phyloP scores from a whole-genome alignment of 2,797 vertebrate species.

The Lutjanus argentimaculatus region DNA sequence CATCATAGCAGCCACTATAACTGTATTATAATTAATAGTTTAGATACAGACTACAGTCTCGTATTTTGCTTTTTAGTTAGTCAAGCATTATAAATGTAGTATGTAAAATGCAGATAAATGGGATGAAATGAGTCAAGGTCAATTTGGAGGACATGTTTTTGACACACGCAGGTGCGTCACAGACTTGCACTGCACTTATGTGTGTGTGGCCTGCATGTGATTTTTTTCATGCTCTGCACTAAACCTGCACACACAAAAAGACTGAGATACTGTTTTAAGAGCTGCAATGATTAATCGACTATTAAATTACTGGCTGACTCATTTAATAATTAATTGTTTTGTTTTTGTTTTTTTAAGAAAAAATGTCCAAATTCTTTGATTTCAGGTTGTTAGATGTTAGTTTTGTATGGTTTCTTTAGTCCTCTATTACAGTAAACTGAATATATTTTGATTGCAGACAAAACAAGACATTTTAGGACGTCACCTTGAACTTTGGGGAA shows the following conservation, averaged over 20 bases:
- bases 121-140: neutral
- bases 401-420: no score
- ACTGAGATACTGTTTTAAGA: neutral
- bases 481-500: no score
- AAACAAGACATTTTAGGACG: no score
- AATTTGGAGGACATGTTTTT: constrained; percentile 1
- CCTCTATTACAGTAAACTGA: no score
- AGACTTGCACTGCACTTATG: neutral
- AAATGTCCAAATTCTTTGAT: no score
- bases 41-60: neutral
- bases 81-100: neutral
- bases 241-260: neutral
- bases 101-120: neutral
- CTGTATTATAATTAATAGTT: neutral
- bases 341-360: no score
- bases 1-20: neutral
- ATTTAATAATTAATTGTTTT: no score
- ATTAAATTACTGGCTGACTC: no score
- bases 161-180: constrained; percentile 1
- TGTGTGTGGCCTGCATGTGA: neutral
- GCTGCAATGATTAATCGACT: no score
- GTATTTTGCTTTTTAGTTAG: neutral
- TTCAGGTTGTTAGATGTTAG: no score
- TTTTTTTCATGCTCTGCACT: neutral
- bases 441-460: no score